Conservation (phyloP, 1,140 invertebrate species). For the Drosophila simulans region DNA sequence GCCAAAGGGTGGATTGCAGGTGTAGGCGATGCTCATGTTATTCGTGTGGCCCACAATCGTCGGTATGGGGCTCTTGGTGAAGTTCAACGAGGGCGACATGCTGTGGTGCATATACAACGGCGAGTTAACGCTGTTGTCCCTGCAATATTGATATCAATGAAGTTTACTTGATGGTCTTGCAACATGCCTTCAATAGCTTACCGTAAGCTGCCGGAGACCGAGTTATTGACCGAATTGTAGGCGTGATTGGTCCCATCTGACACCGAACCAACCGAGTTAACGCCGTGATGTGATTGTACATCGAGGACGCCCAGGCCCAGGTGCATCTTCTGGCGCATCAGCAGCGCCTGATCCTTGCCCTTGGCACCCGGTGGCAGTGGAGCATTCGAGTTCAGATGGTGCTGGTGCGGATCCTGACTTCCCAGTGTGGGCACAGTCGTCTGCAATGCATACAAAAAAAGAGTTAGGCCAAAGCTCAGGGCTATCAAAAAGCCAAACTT, state of each 20-base stretch:
- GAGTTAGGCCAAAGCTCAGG: too few relatives aligned
- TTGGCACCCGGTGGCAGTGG: conserved; percentile 85
- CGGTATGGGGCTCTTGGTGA: conserved; percentile 79
- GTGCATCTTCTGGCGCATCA: conserved; percentile 81
- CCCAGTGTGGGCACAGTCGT: conserved; percentile 72
- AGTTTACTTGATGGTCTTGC: too few relatives aligned
- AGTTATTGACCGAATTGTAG: conserved; percentile 70
- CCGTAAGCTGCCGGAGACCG: conserved; percentile 73
- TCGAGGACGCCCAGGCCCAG: conserved; percentile 52
- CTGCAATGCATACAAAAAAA: conserved; percentile 10
- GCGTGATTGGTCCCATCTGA: conserved; percentile 62
- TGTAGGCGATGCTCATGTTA: conserved; percentile 71
- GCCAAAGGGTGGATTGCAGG: conserved; percentile 72
- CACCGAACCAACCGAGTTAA: conserved; percentile 22
- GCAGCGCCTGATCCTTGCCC: conserved; percentile 82
- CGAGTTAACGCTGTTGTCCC: conserved; percentile 80
- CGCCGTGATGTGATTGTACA: conserved; percentile 39
- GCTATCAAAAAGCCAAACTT: conserved; percentile 13
- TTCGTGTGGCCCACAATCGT: conserved; percentile 75
- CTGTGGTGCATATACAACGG: conserved; percentile 81
- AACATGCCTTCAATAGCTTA: conserved; percentile 9
- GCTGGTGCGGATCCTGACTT: conserved; percentile 69
- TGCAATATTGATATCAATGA: conserved; percentile 7
- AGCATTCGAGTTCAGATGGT: conserved; percentile 85
- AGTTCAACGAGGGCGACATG: conserved; percentile 77